Evolutionary conservation across 2,888 invertebrate genomes (phyloP), one percentile per base, ranked within the genome.

Genomic region (Artemia sinica): DNA sequence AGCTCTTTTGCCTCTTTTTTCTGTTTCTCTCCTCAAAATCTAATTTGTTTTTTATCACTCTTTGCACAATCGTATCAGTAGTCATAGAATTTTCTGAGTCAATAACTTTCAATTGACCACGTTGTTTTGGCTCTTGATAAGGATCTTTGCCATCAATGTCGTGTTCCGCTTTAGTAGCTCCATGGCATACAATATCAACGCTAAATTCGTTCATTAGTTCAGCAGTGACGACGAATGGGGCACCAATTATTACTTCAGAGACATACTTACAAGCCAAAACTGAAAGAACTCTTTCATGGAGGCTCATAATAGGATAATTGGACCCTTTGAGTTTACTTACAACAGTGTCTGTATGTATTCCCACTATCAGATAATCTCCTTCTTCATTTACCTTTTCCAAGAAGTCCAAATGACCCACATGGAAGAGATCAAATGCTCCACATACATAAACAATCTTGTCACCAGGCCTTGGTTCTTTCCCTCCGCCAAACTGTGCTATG

Each of bases 211-310:
- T 89, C 85, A 98, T 88, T 67, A 98, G 81, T 70, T 96, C 92
- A 67, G 86, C 84, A 0, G 92, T 91, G 66, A 98, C 92, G 71
- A 85, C 84, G 78, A 95, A 96, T 0, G 98, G 98, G 0, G 98
- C 97, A 10, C 97, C 97, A 76, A 99, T 97, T 50, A 98, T 95
- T 41, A 98, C 98, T 79, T 98, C 96, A 73, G 91, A 90, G 1
- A 97, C 97, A 76, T 92, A 94, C 89, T 94, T 88, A 80, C 96
- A 97, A 48, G 97, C 95, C 71, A 99, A 81, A 7, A 98, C 95
- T 74, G 93, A 93, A 18, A 98, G 84, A 13, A 95, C 94, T 71
- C 98, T 83, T 79, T 98, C 98, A 77, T 98, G 96, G 67, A 98
- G 83, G 28, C 1, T 97, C 97, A 98, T 98, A 73, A 98, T 98